A percentile compares a stretch with the other conserved stretches of the same genome.
phyloP scores from a whole-genome alignment of 1,140 invertebrate genomes.

The Eulimnadia texana region DNA sequence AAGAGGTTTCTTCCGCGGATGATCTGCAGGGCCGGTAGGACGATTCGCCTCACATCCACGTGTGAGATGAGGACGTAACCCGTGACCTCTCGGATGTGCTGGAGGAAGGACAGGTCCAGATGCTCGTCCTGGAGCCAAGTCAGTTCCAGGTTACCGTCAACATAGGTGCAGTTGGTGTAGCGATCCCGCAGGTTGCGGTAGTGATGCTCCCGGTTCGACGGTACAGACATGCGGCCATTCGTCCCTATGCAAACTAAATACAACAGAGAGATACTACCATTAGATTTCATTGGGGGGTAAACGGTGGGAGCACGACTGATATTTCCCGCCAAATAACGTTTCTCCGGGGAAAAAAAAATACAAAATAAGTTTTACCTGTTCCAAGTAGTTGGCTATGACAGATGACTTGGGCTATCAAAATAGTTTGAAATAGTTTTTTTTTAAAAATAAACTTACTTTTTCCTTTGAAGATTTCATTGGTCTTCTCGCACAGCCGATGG shows the following conservation, averaged over 20 bases:
- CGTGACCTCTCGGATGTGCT: conserved; percentile 80
- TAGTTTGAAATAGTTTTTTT: too few relatives aligned
- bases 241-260: conserved; percentile 80
- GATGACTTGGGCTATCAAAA: too few relatives aligned
- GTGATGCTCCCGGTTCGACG: conserved; percentile 74
- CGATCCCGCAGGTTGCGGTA: conserved; percentile 78
- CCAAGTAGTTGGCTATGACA: too few relatives aligned
- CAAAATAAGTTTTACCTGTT: too few relatives aligned
- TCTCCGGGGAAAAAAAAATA: too few relatives aligned
- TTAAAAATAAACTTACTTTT: not conserved
- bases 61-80: conserved; percentile 92
- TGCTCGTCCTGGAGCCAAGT: conserved; percentile 77
- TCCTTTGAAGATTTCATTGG: not conserved
- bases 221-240: conserved; percentile 78
- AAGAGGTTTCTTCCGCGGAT: conserved; percentile 85
- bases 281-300: too few relatives aligned
- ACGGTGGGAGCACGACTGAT: too few relatives aligned
- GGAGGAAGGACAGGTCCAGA: conserved; percentile 76
- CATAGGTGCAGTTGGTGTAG: conserved; percentile 94
- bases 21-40: conserved; percentile 80
- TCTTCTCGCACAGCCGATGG: not conserved
- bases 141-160: conserved; percentile 93
- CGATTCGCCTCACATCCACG: conserved; percentile 68
- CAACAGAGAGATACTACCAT: too few relatives aligned
- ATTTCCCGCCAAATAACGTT: too few relatives aligned